Conservation (phyloP, 2,797 vertebrate genomes). For the Graptemys geographica region DNA sequence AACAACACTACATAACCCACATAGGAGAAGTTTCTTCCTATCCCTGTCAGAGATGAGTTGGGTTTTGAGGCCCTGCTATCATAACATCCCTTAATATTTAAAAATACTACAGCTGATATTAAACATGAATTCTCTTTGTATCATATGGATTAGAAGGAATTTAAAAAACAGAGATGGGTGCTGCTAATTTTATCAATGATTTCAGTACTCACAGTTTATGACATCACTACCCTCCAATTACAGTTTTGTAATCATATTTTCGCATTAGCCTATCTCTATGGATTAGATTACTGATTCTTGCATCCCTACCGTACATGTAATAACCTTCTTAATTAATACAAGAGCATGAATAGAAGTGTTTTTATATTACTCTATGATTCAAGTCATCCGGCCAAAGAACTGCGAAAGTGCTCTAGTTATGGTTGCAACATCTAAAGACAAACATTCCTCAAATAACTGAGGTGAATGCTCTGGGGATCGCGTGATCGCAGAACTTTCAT, state of each 20-base stretch:
- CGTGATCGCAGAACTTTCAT: constrained; percentile 8
- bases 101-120: constrained; percentile 57
- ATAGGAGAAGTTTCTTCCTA: background rate
- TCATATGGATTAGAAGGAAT: background rate
- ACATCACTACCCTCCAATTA: background rate
- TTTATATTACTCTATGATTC: constrained; percentile 43
- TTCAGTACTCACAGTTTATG: constrained; percentile 48
- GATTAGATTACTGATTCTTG: background rate
- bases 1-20: background rate
- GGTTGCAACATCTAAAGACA: constrained; percentile 29
- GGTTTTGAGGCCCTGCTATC: background rate
- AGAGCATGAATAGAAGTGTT: background rate
- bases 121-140: background rate
- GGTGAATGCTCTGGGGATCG: background rate
- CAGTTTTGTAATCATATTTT: constrained; percentile 8
- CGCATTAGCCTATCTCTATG: constrained; percentile 17
- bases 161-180: constrained; percentile 41
- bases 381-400: constrained; percentile 34
- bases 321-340: constrained; percentile 33
- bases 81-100: constrained; percentile 37
- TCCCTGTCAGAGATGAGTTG: background rate
- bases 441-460: constrained; percentile 43
- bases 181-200: constrained; percentile 40
- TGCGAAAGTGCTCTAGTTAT: background rate
- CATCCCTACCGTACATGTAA: background rate